Evolutionary conservation across 2,113 vertebrate genomes (phyloP), one percentile per base, ranked within the genome.

Genomic region (Cyrtonyx montezumae): DNA sequence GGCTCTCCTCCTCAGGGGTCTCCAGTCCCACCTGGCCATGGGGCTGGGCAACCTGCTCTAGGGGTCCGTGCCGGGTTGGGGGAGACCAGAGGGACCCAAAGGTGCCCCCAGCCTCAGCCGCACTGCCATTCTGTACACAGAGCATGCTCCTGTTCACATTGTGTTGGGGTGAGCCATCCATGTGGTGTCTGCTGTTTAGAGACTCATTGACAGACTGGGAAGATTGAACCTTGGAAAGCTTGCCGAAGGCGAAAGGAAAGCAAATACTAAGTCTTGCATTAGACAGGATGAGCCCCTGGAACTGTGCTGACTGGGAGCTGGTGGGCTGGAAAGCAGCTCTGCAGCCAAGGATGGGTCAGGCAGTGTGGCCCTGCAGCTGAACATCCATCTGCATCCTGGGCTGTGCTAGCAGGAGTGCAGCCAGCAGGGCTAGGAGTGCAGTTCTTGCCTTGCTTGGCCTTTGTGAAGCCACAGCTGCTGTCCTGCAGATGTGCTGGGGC

Each of bases 101-200:
- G 58, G 58, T 61, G 58, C 34, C 22, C 14, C 34, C 59, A 61
- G n/a, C 58, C 53, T n/a, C 21, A 30, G 51, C 51, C 49, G 28
- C 51, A 5, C 58, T 15, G 58, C 9, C 13, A 21, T 25, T 61
- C 14, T 36, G 58, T 36, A n/a, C 13, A 36, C 43, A 25, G 23
- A 16, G 28, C 2, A 0, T 6, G 2, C 7, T 2, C 17, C 46
- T 26, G 5, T 28, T 17, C 5, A 11, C 21, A 16, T 5, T 40
- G n/a, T 3, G 9, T 0, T 6, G 8, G 46, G 32, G 26, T 45
- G 59, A 37, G 69, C 40, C 11, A 32, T 23, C 25, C 4, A 11
- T 23, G 2, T 3, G 69, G 59, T 40, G 5, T 43, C 14, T 30
- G 43, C 43, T 1, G 2, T 6, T 67, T 43, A 42, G 51, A 75